A percentile compares a stretch with the other conserved stretches of the same genome.
Evolutionary conservation across 2,888 invertebrate species (phyloP).

Genomic region (Oithona nana): DNA sequence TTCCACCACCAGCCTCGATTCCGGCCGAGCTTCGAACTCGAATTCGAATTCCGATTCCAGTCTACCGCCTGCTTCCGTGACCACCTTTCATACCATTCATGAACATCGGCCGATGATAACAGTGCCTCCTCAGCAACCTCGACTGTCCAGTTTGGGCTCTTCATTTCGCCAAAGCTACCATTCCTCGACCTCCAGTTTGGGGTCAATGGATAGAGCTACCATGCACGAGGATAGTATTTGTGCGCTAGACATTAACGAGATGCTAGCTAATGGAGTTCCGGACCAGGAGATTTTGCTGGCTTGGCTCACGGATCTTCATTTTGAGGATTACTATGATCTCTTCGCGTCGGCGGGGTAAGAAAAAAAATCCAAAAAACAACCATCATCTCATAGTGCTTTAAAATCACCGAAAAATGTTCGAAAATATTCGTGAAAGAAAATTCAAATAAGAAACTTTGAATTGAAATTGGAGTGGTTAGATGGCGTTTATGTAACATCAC

Average conservation of each 20-base stretch:
- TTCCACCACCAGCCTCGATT: slow-evolving; percentile 55
- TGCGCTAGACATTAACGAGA: slow-evolving; percentile 28
- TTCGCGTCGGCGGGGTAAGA: slow-evolving; percentile 84
- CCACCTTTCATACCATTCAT: background rate
- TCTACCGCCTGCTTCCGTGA: background rate
- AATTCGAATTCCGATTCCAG: slow-evolving; percentile 31
- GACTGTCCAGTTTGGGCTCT: background rate
- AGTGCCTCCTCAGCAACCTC: background rate
- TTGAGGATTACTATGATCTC: slow-evolving; percentile 80
- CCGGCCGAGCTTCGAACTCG: slow-evolving; percentile 63
- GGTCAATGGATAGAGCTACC: slow-evolving; percentile 29
- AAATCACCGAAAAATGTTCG: no score
- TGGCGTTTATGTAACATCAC: no score
- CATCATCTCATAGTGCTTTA: no score
- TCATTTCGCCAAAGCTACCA: slow-evolving; percentile 29
- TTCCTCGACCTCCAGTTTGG: slow-evolving; percentile 30
- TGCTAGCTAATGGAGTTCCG: slow-evolving; percentile 45
- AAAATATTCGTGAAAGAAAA: no score
- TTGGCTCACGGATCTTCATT: slow-evolving; percentile 81
- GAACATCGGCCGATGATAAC: background rate
- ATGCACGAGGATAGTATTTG: slow-evolving; percentile 42
- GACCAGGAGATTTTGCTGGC: slow-evolving; percentile 84
- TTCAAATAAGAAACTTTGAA: no score
- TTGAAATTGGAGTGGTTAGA: no score
- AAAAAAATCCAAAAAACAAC: no score